Percentiles rank a stretch among this genome's conserved stretches.
Conservation (phyloP, 2,888 invertebrate species). For the Ichneumoninae sp. region DNA sequence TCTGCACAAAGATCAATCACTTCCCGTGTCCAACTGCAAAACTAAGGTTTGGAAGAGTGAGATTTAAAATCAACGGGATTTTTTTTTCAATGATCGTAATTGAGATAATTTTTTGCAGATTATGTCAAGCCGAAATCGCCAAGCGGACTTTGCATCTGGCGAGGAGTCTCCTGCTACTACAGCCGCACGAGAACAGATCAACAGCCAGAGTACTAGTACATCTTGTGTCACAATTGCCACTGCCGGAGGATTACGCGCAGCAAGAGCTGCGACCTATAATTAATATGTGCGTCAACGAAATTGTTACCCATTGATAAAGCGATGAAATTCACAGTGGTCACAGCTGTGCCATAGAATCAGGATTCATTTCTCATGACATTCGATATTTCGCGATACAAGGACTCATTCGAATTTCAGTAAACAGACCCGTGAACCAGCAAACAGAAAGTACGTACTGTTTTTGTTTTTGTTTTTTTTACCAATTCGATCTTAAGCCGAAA, state of each 20-base stretch:
- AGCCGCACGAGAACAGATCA: constrained; percentile 77
- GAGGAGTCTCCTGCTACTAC: constrained; percentile 83
- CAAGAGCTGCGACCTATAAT: constrained; percentile 84
- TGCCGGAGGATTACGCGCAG: constrained; percentile 87
- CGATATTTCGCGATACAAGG: constrained; percentile 16
- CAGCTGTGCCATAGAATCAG: constrained; percentile 51
- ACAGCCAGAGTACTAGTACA: constrained; percentile 83
- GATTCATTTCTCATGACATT: constrained; percentile 21
- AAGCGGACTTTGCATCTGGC: constrained; percentile 85
- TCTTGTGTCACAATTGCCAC: constrained; percentile 85
- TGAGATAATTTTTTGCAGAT: constrained; percentile 76
- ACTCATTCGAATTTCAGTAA: background rate
- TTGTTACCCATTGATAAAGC: constrained; percentile 61
- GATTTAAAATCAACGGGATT: background rate
- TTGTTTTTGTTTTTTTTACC: background rate
- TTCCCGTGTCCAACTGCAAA: constrained; percentile 85
- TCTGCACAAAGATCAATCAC: constrained; percentile 85
- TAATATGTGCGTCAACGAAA: constrained; percentile 76
- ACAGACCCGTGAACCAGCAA: background rate
- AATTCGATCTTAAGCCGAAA: constrained; percentile 23
- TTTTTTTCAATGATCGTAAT: constrained; percentile 1
- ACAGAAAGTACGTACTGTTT: constrained; percentile 31
- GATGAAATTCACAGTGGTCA: constrained; percentile 29
- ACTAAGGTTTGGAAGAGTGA: constrained; percentile 83
- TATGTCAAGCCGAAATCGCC: constrained; percentile 87